Evolutionary conservation across 2,797 vertebrate genomes (phyloP).

Genomic region (Labeo calbasu): DNA sequence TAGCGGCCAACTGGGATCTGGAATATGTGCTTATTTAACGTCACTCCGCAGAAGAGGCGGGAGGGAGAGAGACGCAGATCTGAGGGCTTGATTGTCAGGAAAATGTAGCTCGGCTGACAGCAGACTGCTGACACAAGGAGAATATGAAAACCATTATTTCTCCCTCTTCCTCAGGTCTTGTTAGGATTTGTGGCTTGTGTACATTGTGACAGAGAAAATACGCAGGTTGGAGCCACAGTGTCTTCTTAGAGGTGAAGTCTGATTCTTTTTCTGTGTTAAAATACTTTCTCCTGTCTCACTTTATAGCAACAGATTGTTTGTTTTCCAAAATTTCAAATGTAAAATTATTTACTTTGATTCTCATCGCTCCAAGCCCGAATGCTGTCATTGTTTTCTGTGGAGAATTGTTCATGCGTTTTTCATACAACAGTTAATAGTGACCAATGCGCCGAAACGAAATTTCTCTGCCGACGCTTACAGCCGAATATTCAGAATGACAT

Average conservation of each 20-base stretch:
- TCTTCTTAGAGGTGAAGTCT: constrained; percentile 7
- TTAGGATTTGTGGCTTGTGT: constrained; percentile 17
- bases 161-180: constrained; percentile 1
- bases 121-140: constrained; percentile 42
- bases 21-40: constrained; percentile 35
- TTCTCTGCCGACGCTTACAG: too few relatives aligned
- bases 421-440: not conserved
- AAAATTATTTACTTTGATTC: not conserved
- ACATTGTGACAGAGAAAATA: constrained; percentile 25
- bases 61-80: not conserved
- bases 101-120: constrained; percentile 17
- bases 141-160: constrained; percentile 38
- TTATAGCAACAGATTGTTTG: not conserved
- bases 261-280: not conserved
- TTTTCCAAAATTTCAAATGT: too few relatives aligned
- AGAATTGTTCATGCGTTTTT: not conserved
- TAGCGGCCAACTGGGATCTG: constrained; percentile 38
- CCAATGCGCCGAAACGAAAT: not conserved
- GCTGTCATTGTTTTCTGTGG: not conserved
- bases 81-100: not conserved
- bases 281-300: not conserved
- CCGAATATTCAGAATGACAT: too few relatives aligned
- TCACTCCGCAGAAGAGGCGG: constrained; percentile 8
- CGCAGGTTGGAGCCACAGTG: not conserved
- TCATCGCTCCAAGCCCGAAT: not conserved